Evolutionary conservation across 2,888 invertebrate species (phyloP), one percentile per base, ranked within the genome.

Genomic region (Tricholauxania praeusta): DNA sequence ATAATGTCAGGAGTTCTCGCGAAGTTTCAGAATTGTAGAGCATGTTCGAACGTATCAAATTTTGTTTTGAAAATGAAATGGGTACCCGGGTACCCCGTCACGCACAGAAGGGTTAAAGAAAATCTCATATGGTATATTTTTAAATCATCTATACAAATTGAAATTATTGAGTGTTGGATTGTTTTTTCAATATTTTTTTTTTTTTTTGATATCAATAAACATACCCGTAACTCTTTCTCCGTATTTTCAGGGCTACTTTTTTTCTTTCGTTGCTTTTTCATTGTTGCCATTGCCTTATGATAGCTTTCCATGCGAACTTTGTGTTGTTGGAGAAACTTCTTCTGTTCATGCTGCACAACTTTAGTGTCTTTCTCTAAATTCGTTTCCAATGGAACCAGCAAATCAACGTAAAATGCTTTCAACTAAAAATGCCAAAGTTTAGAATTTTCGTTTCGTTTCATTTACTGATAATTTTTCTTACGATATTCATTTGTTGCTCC

Each of bases 311-410:
- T 93, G 77, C 95, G 91, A 79, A 94, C 93, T 87, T 97, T 97
- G 89, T 97, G 97, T 88, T 96, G 96, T 87, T 96, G 95, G 77
- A 96, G 88, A 87, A 97, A 97, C 84, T 96, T 92, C 88, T 96
- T 97, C 88, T 97, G 96, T 87, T 97, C 96, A 78, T 94, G 94
- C 94, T 87, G 87, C 66, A 87, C 87, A 82, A 96, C 96, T 91
- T 96, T 96, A 76, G 96, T 96, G 88, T 96, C 96, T 88, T 96
- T 96, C 88, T 96, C 96, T 85, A 96, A 90, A 89, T 96, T 96
- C 76, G 95, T 95, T 90, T 97, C 97, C 88, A 97, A 89, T 80
- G 97, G 97, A 79, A 96, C 95, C 82, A 97, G 89, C 78, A 97
- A 90, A 89, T 97, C 97, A 76, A 96, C 96, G 89, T 97, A 96